Base-by-base conservation (phyloP, 2,797 vertebrate species). In the Calcarius lapponicus region DNA sequence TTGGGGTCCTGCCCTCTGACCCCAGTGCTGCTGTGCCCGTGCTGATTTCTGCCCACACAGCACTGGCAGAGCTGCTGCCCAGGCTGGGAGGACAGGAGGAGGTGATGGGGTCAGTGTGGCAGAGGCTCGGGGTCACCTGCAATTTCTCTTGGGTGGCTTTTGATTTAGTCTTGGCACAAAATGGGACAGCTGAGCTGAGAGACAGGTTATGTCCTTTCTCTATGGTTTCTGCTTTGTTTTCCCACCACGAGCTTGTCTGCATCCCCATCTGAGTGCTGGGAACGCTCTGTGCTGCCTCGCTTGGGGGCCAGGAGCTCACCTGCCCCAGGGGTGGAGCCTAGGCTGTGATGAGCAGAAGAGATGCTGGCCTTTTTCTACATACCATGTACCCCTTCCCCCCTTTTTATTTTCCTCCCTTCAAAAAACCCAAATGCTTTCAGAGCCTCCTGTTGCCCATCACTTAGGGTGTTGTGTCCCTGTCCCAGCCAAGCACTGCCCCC, bases 31-130 rank as follows among this genome's bases (percentile, higher is more conserved):
- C 83, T 25, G 42, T 57, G 36, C 66, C 72, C 0, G 0, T 57
- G 58, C 65, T 24, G 73, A 15, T 74, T 88, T 57, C 58, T 93
- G 88, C 58, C 10, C 13, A 45, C 56, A 12, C 15, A 38, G 81
- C 50, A 2, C 69, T 50, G 1, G 6, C 26, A 22, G 31, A 87
- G 40, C 64, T 56, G 70, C 78, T 70, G 66, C 86, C 40, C 0
- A 0, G 48, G 38, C 11, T 28, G 62, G 18, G 70, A 57, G 38
- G 57, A 38, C 1, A 0, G 0, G 17, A n/a, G 40, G n/a, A 73
- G 53, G 32, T 1, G 2, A 43, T 18, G 13, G 53, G 38, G 18
- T 83, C 40, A 72, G 45, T 0, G 0, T 36, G 54, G 20, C 3
- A 3, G 40, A 58, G 85, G 22, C 72, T 86, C 0, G 0, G 18